Base-by-base conservation (phyloP, 2,888 invertebrate species). In the Yponomeuta plumbellus region DNA sequence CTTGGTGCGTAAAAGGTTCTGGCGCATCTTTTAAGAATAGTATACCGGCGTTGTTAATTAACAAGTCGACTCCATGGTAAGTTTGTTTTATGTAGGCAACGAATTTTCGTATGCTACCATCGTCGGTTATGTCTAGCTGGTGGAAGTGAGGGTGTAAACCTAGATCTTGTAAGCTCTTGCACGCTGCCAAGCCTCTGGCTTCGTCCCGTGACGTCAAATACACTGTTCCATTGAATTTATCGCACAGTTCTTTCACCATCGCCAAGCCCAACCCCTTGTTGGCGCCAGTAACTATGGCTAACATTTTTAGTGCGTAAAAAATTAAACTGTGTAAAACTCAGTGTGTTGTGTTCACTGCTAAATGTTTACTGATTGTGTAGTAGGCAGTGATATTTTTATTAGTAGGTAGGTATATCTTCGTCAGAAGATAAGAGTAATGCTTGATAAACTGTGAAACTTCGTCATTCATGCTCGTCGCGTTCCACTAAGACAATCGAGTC, bases 21-120 rank as follows among this genome's bases (percentile, higher is more conserved):
- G 71, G 73, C 1, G 86, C 75, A 67, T 86, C 84, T 73, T 85
- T 85, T 0, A 84, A 73, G 72, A 85, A 88, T 1, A 88, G 71
- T 67, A 90, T 73, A 71, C 93, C 96, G 11, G 96, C 96, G 81
- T 96, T 96, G 75, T 96, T 96, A 8, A 96, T 89, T 21, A 96
- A 81, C 57, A 96, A 81, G 75, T 96, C 94, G 3, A 96, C 80
- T 61, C 94, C 93, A 64, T 92, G 93, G 74, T 95, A 86, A 65
- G 87, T 91, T 10, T 86, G 77, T 72, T 89, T 80, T 2, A 96
- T 76, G 70, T 91, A 91, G 61, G 92, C 83, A 39, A 83, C 78
- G 70, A 96, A 93, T 22, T 72, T 81, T 17, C 83, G 72, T 21
- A 96, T 84, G 74, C 95, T 95, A 3, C 81, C 76, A 20, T 83